These are phyloP conservation scores for Tinamus major DNA, from an alignment of 2,797 vertebrate genomes.

Conservation along the genomic window DNA sequence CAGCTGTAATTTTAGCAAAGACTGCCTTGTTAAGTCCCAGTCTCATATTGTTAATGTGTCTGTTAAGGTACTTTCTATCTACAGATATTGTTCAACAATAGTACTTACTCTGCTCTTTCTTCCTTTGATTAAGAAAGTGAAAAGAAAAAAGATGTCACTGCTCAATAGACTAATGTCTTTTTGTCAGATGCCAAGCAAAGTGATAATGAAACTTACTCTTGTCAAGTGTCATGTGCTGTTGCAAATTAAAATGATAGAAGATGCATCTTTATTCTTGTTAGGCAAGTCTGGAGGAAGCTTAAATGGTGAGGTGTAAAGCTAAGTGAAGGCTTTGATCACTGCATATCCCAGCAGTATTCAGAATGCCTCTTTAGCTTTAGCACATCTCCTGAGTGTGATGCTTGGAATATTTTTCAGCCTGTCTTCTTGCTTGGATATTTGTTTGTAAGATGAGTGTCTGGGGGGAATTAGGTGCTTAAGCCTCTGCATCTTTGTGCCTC, in stretches of 20 bases:
- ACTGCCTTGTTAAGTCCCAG: neutral
- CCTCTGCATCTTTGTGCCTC: neutral
- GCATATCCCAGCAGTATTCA: accelerated
- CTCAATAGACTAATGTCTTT: neutral
- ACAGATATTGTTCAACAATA: neutral
- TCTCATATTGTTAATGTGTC: neutral
- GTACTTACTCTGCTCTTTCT: neutral
- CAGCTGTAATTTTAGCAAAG: neutral
- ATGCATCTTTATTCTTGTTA: neutral
- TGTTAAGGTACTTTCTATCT: neutral
- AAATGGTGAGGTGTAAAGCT: neutral
- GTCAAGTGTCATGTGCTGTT: neutral
- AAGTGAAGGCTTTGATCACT: neutral
- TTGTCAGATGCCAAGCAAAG: neutral
- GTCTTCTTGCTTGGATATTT: neutral
- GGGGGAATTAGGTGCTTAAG: neutral
- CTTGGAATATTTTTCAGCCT: neutral
- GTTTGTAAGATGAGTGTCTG: neutral
- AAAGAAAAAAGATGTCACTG: neutral
- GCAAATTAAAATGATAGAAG: neutral
- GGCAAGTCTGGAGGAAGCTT: neutral
- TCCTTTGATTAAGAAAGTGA: neutral
- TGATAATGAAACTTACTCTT: neutral
- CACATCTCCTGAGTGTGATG: neutral
- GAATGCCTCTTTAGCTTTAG: neutral